phyloP scores from a whole-genome alignment of 2,797 vertebrate genomes.

The Dipus sagitta region DNA sequence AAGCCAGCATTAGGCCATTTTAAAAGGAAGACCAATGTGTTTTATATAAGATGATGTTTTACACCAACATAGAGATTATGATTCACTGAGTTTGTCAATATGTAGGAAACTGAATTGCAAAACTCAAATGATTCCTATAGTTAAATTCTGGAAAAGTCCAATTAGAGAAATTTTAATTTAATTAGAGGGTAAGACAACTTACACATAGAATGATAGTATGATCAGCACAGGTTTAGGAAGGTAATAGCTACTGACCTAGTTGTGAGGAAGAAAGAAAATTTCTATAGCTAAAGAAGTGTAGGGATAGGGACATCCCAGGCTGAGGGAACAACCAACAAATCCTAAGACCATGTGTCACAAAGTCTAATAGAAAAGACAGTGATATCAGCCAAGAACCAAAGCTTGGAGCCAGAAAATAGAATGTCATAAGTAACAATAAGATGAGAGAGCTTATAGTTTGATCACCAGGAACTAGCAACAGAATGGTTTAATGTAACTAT shows the following conservation, averaged over 20 bases:
- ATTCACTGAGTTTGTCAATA: neutral
- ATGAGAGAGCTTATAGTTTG: constrained; percentile 20
- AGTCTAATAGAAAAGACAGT: neutral
- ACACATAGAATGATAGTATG: neutral
- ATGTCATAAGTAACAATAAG: neutral
- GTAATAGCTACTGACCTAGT: neutral
- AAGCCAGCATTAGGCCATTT: neutral
- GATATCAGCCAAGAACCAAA: neutral
- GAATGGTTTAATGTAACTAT: neutral
- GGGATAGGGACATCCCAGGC: neutral
- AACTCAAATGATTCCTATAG: constrained; percentile 12
- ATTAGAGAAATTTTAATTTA: constrained; percentile 30
- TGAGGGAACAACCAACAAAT: neutral
- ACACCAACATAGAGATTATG: neutral
- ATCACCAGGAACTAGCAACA: neutral
- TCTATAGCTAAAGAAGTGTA: neutral
- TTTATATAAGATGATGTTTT: neutral
- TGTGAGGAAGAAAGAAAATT: constrained; percentile 48
- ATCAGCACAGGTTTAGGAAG: neutral
- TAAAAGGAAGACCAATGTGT: constrained; percentile 13
- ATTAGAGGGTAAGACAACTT: neutral
- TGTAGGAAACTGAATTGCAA: constrained; percentile 1
- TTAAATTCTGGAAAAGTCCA: neutral
- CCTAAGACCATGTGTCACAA: neutral
- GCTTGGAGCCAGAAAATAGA: neutral